A percentile compares a stretch with the other conserved stretches of the same genome.
These are phyloP conservation scores for Harpalus rubripes DNA, from an alignment of 2,888 invertebrate genomes.

Conservation along the genomic window DNA sequence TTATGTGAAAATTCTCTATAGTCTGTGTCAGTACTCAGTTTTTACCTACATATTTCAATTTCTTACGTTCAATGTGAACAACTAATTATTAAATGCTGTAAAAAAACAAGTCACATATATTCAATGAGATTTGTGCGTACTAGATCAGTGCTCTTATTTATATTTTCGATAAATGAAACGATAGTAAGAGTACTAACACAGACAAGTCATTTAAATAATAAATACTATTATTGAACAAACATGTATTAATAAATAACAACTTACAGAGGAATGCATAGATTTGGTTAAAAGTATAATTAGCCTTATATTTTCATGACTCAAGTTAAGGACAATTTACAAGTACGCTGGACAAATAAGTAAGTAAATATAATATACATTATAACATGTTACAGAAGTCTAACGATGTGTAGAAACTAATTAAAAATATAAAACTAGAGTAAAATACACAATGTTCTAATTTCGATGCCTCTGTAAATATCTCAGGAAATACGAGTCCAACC, in stretches of 20 bases:
- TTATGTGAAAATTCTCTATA: too few relatives aligned
- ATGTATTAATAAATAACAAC: constrained; percentile 57
- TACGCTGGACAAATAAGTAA: constrained; percentile 29
- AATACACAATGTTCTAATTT: constrained; percentile 1
- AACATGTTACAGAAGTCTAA: background rate
- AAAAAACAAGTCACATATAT: too few relatives aligned
- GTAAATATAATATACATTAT: background rate
- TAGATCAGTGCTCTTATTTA: too few relatives aligned
- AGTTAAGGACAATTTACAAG: constrained; percentile 26
- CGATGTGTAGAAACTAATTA: background rate
- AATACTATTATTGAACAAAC: constrained; percentile 44
- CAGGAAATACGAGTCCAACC: too few relatives aligned
- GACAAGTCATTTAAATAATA: constrained; percentile 50
- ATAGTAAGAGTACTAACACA: background rate
- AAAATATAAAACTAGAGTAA: background rate
- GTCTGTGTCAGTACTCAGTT: constrained; percentile 1
- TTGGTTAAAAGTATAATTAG: constrained; percentile 29
- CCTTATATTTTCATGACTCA: constrained; percentile 6
- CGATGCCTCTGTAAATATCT: background rate
- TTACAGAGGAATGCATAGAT: constrained; percentile 36
- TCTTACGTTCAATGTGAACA: constrained; percentile 9
- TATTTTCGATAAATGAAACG: too few relatives aligned
- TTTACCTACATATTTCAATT: background rate
- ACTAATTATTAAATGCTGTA: constrained; percentile 5
- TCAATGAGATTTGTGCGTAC: too few relatives aligned